These are phyloP conservation scores for Beaufortia kweichowensis DNA, from an alignment of 2,113 vertebrate species.

Conservation along the genomic window DNA sequence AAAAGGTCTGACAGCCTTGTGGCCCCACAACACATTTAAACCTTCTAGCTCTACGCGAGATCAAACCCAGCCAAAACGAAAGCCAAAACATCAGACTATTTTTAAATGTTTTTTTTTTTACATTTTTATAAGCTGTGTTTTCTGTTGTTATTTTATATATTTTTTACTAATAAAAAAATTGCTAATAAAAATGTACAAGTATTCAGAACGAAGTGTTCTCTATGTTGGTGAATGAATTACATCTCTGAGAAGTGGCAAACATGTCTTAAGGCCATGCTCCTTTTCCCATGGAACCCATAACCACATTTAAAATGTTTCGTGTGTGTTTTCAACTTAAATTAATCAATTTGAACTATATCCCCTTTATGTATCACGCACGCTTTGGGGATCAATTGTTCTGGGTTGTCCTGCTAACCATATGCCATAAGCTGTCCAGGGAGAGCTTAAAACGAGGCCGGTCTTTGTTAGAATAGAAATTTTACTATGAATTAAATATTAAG, in stretches of 20 bases:
- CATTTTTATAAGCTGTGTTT: too few relatives aligned
- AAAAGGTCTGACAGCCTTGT: constrained; percentile 99
- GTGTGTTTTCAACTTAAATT: not conserved
- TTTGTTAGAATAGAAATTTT: not conserved
- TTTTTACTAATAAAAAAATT: too few relatives aligned
- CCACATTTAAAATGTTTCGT: not conserved
- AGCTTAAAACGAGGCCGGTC: too few relatives aligned
- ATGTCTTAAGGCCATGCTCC: not conserved
- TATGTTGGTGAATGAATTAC: too few relatives aligned
- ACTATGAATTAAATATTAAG: not conserved
- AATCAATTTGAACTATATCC: not conserved
- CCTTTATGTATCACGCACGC: constrained; percentile 34
- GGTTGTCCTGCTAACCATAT: constrained; percentile 75
- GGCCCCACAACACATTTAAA: constrained; percentile 99
- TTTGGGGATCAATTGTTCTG: constrained; percentile 72
- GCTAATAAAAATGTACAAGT: too few relatives aligned
- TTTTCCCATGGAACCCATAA: not conserved
- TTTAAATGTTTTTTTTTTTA: constrained; percentile 60
- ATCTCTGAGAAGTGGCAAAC: constrained; percentile 82
- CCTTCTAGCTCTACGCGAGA: constrained; percentile 88
- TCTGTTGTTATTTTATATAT: constrained; percentile 2
- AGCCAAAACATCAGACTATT: constrained; percentile 49
- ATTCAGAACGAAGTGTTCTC: too few relatives aligned
- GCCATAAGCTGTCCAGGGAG: constrained; percentile 53
- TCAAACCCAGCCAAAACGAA: constrained; percentile 15